Base-by-base conservation (phyloP, 2,113 vertebrate genomes). In the Potamarius usumacintae region DNA sequence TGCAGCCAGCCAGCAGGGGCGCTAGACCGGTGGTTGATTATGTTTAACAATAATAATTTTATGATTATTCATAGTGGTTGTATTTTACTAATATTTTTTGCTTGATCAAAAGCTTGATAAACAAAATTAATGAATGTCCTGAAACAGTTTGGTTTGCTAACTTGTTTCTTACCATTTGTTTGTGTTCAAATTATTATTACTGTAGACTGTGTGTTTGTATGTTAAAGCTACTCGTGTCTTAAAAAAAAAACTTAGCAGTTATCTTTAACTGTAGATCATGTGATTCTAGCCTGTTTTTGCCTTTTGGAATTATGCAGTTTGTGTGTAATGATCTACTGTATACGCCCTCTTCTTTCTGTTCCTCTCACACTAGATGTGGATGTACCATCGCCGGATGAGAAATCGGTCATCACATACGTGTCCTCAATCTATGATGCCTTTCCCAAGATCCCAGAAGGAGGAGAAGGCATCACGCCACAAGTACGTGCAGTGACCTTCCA, bases 391-490 rank as follows among this genome's bases (percentile, higher is more conserved):
- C 99, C 99, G 0, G 99, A 99, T 85, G 99, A 99, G 94, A 99
- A 99, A 93, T 99, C 99, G 0, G 97, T 99, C 89, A 99, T 99
- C 94, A 99, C 99, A 81, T 99, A 99, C 0, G 99, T 99, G 92
- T 99, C 97, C 91, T 99, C 99, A 42, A 99, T 99, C 94, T 99
- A 99, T 0, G 99, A 99, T 94, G 98, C 97, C 94, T 99, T 99
- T 93, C 99, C 99, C 83, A 99, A 99, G 94, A 97, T 99, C 92
- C 98, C 99, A 0, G 99, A 99, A 91, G 97, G 98, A 91, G 97
- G 97, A 93, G 97, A 99, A 89, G 98, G 98, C 92, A 96, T 99
- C 93, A 93, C 93, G 0, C 96, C 97, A 88, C 96, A 97, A 0
- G 98, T 99, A 95, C 91, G 96, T 89, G 81, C 58, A 58, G 50